These are phyloP conservation scores for Sarcophaga peregrina DNA, from an alignment of 1,140 invertebrate genomes.

Conservation along the genomic window DNA sequence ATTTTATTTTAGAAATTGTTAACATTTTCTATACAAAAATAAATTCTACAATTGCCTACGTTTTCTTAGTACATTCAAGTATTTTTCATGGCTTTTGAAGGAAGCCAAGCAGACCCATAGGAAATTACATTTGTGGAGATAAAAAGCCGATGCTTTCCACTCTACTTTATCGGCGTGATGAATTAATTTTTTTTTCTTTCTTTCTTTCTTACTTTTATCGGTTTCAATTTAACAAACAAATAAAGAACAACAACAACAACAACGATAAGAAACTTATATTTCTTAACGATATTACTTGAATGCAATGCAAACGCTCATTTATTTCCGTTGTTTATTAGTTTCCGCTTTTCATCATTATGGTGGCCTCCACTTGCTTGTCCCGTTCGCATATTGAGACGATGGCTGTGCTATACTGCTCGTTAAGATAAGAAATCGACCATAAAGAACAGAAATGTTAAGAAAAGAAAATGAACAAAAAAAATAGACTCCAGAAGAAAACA, in stretches of 20 bases:
- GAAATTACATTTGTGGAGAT: no score
- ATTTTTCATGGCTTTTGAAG: no score
- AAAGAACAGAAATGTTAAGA: not conserved
- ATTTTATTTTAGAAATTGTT: no score
- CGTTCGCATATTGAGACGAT: no score
- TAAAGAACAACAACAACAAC: not conserved
- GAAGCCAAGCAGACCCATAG: no score
- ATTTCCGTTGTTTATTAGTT: constrained; percentile 15
- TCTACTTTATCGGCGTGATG: no score
- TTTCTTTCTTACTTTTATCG: not conserved
- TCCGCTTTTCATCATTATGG: constrained; percentile 26
- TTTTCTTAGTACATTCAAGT: no score
- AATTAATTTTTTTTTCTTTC: not conserved
- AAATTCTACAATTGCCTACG: no score
- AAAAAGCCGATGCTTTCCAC: no score
- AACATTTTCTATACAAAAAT: no score
- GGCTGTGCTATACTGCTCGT: not conserved
- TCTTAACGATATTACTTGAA: not conserved
- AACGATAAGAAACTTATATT: not conserved
- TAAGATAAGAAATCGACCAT: constrained; percentile 33
- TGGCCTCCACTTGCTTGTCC: no score
- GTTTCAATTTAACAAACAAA: not conserved
- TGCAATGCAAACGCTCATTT: not conserved
- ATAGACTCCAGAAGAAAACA: no score
- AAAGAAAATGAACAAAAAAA: not conserved